These are phyloP conservation scores for Clarias batrachus DNA, from an alignment of 2,113 vertebrate genomes.

Conservation along the genomic window DNA sequence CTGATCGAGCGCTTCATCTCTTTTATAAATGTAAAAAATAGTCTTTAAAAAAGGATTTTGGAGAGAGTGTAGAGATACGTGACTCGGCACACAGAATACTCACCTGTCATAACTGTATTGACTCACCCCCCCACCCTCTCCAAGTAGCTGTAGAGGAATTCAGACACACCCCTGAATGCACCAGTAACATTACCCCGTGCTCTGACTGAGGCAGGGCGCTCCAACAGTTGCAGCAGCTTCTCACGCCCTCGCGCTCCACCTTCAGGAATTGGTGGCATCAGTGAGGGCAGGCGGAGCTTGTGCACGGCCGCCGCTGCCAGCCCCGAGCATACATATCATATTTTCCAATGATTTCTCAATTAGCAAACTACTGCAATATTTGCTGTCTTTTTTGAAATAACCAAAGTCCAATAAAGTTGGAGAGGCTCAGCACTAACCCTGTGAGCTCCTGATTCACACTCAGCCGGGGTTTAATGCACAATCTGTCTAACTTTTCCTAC, in stretches of 20 bases:
- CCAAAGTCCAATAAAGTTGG: constrained; percentile 49
- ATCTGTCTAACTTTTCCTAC: background rate
- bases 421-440: background rate
- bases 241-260: background rate
- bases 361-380: constrained; percentile 50
- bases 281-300: too few relatives aligned
- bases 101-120: too few relatives aligned
- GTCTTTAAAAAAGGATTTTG: too few relatives aligned
- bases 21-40: too few relatives aligned
- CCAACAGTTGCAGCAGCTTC: background rate
- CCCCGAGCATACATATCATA: constrained; percentile 24
- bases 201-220: background rate
- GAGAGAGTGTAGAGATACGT: too few relatives aligned
- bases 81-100: too few relatives aligned
- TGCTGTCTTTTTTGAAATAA: constrained; percentile 40
- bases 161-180: too few relatives aligned
- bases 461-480: background rate
- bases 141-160: too few relatives aligned
- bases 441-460: constrained; percentile 2
- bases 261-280: background rate
- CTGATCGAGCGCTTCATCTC: too few relatives aligned
- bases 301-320: too few relatives aligned
- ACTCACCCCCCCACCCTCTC: too few relatives aligned
- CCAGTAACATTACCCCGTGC: background rate
- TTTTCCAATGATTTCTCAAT: constrained; percentile 53